A percentile compares a stretch with the other conserved stretches of the same genome.
Conservation (phyloP, 2,888 invertebrate genomes). For the Argyra leucocephala region DNA sequence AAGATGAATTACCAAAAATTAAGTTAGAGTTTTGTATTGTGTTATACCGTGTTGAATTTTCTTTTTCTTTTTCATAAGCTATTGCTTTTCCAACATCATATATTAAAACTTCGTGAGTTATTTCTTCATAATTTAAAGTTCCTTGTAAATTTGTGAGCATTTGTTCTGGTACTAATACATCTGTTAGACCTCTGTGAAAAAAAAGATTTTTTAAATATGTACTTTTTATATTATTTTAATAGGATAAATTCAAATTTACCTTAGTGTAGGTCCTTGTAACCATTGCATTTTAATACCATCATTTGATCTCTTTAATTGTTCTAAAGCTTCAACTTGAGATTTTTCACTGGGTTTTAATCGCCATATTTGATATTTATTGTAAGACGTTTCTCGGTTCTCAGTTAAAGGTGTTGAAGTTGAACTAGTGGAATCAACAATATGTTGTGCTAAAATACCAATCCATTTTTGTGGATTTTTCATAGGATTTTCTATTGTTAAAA, state of each 20-base stretch:
- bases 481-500: constrained; percentile 37
- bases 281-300: constrained; percentile 50
- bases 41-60: neutral
- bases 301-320: constrained; percentile 41
- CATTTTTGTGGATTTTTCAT: constrained; percentile 41
- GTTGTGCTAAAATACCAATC: constrained; percentile 41
- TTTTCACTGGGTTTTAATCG: constrained; percentile 44
- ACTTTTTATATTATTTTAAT: neutral
- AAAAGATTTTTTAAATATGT: neutral
- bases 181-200: constrained; percentile 47
- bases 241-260: constrained; percentile 28
- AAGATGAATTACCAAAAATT: constrained; percentile 47
- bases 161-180: constrained; percentile 63
- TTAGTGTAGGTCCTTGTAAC: constrained; percentile 49
- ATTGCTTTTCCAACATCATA: constrained; percentile 68
- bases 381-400: constrained; percentile 32
- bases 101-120: constrained; percentile 58
- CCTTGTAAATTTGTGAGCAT: constrained; percentile 42
- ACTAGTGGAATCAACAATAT: constrained; percentile 37
- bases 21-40: neutral
- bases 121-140: constrained; percentile 51
- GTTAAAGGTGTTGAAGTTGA: constrained; percentile 29
- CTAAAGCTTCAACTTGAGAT: constrained; percentile 42
- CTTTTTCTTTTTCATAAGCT: constrained; percentile 55
- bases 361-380: constrained; percentile 47